Conservation (phyloP, 1,140 invertebrate species). For the Hypothenemus hampei region DNA sequence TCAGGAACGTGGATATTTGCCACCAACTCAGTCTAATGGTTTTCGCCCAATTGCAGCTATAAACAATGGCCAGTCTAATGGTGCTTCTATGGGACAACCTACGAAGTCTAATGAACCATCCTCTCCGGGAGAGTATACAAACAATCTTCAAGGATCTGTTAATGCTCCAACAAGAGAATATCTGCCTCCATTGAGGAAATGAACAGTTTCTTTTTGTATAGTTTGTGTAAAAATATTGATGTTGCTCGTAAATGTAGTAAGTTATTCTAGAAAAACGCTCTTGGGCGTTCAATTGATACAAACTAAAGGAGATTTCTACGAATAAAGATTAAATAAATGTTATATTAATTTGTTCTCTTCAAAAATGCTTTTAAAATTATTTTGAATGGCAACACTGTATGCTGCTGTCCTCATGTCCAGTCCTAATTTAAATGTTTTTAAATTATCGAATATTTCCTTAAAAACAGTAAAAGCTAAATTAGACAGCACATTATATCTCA, state of each 20-base stretch:
- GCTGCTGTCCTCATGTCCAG: slow-evolving; percentile 78
- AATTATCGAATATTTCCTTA: slow-evolving; percentile 72
- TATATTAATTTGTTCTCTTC: slow-evolving; percentile 19
- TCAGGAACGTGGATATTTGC: too few relatives aligned
- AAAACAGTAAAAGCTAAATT: slow-evolving; percentile 34
- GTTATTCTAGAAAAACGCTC: not conserved
- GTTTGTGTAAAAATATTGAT: not conserved
- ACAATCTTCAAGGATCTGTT: too few relatives aligned
- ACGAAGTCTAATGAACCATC: too few relatives aligned
- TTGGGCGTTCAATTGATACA: not conserved
- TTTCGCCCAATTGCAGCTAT: too few relatives aligned
- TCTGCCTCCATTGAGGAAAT: slow-evolving; percentile 46
- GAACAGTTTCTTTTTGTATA: not conserved
- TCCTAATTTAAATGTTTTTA: slow-evolving; percentile 63
- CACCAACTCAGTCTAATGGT: too few relatives aligned
- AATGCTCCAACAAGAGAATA: slow-evolving; percentile 55
- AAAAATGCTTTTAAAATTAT: slow-evolving; percentile 62
- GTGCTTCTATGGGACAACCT: too few relatives aligned
- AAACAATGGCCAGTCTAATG: too few relatives aligned
- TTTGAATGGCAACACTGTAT: slow-evolving; percentile 76
- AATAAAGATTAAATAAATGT: not conserved
- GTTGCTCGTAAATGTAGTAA: too few relatives aligned
- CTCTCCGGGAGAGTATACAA: too few relatives aligned
- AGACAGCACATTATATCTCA: not conserved
- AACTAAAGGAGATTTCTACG: too few relatives aligned